phyloP scores from a whole-genome alignment of 2,888 invertebrate genomes.

The Agrochola lychnidis region DNA sequence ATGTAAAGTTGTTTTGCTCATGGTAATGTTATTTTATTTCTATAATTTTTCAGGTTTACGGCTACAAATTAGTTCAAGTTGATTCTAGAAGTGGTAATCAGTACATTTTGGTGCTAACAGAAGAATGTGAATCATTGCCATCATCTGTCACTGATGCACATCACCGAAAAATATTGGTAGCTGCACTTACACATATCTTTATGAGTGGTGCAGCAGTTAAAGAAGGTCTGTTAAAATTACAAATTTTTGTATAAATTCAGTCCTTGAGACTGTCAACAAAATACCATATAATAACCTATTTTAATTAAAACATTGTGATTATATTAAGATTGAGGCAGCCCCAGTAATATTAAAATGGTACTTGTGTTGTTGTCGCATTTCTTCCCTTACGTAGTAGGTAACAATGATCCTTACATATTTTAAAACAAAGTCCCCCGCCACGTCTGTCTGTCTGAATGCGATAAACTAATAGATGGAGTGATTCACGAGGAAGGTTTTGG shows the following conservation, averaged over 20 bases:
- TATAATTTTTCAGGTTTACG: conserved; percentile 84
- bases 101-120: conserved; percentile 78
- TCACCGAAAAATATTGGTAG: conserved; percentile 82
- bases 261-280: neutral
- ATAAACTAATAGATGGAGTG: too few relatives aligned
- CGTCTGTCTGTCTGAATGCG: too few relatives aligned
- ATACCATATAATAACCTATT: neutral
- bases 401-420: too few relatives aligned
- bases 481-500: too few relatives aligned
- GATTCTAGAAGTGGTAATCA: conserved; percentile 76
- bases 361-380: neutral
- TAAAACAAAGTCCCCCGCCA: too few relatives aligned
- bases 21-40: neutral
- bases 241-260: neutral
- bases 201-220: conserved; percentile 88
- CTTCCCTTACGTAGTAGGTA: neutral
- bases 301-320: neutral
- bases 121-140: conserved; percentile 74
- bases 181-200: conserved; percentile 88
- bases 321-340: neutral
- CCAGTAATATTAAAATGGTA: neutral
- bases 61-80: conserved; percentile 85
- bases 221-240: conserved; percentile 81
- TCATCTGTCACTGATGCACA: conserved; percentile 71
- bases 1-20: neutral